Evolutionary conservation across 2,113 vertebrate species (phyloP), one percentile per base, ranked within the genome.

Genomic region (Okapia johnstoni): DNA sequence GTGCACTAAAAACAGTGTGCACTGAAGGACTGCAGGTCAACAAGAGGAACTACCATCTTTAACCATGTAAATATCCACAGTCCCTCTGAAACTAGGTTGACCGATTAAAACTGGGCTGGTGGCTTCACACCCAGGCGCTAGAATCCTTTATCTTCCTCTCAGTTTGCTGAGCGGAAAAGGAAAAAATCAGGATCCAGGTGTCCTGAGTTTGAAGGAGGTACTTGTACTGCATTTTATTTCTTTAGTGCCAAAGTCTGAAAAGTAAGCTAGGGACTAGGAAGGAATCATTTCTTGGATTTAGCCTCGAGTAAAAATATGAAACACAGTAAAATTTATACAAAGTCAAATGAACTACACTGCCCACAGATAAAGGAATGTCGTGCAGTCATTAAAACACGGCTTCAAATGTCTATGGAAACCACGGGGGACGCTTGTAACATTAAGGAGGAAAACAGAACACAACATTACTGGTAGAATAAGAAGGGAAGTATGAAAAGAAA

Each of bases 341-440:
- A 52, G 50, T 90, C 57, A 90, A 85, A 70, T 81, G 25, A 80
- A 60, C 48, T 94, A 93, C 13, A 57, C 21, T 40, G 73, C 40
- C 76, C 85, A 90, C 19, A 87, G 84, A 96, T 96, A 94, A 79
- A 90, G 30, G 90, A 92, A 83, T 36, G 36, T 23, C 63, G 63
- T 25, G 6, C 0, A 66, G 48, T 46, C 43, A 93, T 85, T 86
- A 93, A 93, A 85, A 96, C 85, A 58, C 40, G 61, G 6, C 55
- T 96, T 93, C 77, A 85, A 90, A 93, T 21, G 73, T 84, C 43
- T 96, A 33, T 66, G 23, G 89, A 98, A 96, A 55, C 30, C 85
- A 63, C 26, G 14, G 8, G 48, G 14, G 92, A 95, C 85, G 63
- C 17, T 79, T 87, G 1, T 87, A 80, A 96, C 21, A 58, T 66